These are phyloP conservation scores for Pipistrellus nathusii DNA, from an alignment of 2,797 vertebrate genomes.

Conservation along the genomic window DNA sequence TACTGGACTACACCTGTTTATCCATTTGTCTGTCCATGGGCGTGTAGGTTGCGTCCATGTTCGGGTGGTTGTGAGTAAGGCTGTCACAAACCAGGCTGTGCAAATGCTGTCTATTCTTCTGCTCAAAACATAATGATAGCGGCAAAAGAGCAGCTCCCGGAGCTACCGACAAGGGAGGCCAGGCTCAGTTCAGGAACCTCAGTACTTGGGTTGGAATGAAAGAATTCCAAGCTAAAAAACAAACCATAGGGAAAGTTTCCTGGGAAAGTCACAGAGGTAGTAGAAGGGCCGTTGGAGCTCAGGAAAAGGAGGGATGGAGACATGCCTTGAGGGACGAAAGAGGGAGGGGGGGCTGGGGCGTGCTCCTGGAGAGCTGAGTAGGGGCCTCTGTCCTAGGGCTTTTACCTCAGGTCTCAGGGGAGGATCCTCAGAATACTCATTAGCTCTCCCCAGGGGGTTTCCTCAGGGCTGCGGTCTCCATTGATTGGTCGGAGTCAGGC, in stretches of 20 bases:
- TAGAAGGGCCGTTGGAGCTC: background rate
- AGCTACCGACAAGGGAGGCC: background rate
- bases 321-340: background rate
- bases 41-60: fast-evolving
- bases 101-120: background rate
- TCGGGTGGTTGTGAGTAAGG: background rate
- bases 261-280: background rate
- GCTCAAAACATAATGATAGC: background rate
- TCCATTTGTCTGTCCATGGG: fast-evolving
- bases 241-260: background rate
- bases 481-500: background rate
- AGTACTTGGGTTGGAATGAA: background rate
- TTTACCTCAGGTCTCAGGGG: background rate
- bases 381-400: background rate
- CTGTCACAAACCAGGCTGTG: background rate
- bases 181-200: background rate
- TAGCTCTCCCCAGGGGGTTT: background rate
- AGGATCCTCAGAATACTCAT: background rate
- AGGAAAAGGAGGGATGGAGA: background rate
- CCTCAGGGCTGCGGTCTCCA: background rate
- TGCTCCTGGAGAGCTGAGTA: background rate
- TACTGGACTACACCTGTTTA: fast-evolving
- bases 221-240: background rate
- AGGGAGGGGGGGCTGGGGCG: background rate
- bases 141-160: background rate